A percentile compares a stretch with the other conserved stretches of the same genome.
These are phyloP conservation scores for Sinodicranocentrus sp. DNA, from an alignment of 2,888 invertebrate species.

Conservation along the genomic window DNA sequence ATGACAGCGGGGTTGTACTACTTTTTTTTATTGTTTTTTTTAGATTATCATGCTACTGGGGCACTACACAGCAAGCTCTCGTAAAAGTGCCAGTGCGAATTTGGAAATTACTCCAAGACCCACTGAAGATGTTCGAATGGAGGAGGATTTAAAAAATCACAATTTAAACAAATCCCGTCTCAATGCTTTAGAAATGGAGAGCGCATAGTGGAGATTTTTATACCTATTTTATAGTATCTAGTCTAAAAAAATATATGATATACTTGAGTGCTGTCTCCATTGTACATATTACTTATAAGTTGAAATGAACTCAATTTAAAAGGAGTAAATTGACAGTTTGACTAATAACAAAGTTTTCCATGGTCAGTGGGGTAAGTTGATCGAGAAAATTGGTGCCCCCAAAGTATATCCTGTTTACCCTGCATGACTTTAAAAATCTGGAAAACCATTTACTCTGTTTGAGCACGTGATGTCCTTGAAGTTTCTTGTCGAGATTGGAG, in stretches of 20 bases:
- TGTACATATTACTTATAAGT: background rate
- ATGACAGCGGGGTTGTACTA: background rate
- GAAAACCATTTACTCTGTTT: constrained; percentile 3
- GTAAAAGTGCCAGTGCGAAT: no score
- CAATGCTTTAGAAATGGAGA: no score
- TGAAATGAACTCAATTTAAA: no score
- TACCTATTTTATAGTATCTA: no score
- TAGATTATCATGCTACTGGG: background rate
- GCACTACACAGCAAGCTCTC: no score
- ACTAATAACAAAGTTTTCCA: constrained; percentile 11
- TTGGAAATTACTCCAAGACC: no score
- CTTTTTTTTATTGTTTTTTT: background rate
- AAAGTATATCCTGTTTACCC: background rate
- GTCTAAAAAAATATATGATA: no score
- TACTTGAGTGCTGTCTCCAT: no score
- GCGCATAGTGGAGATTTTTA: no score
- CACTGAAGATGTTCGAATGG: no score
- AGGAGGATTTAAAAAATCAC: no score
- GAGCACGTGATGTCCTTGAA: background rate
- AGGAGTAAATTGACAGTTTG: constrained; percentile 12
- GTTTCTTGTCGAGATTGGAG: background rate
- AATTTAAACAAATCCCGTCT: no score
- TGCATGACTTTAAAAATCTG: background rate
- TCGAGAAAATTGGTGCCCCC: constrained; percentile 3
- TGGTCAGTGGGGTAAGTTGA: background rate